phyloP scores from a whole-genome alignment of 1,140 invertebrate genomes.

The Drosophila miranda region DNA sequence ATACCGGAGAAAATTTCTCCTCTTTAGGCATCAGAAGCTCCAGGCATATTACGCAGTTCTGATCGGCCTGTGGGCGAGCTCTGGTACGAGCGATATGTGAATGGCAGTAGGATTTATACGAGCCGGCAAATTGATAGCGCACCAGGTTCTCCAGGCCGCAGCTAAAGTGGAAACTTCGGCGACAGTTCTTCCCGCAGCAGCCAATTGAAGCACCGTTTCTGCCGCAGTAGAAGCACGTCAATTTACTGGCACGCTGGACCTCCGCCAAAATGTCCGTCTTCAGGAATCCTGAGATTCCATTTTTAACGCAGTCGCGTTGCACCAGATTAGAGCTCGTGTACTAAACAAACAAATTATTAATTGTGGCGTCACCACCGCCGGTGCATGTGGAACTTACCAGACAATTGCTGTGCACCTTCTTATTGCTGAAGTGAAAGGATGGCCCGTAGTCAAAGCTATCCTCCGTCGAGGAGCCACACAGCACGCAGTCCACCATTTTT shows the following conservation, averaged over 20 bases:
- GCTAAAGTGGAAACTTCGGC: conserved; percentile 40
- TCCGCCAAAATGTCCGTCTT: conserved; percentile 38
- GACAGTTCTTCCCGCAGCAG: conserved; percentile 28
- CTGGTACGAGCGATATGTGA: conserved; percentile 4
- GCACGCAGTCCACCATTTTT: background rate
- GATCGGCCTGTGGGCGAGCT: background rate
- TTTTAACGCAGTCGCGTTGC: conserved; percentile 19
- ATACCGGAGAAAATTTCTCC: conserved; percentile 17
- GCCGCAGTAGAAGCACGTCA: conserved; percentile 42
- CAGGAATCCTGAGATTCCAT: conserved; percentile 33
- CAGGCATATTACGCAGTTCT: conserved; percentile 45
- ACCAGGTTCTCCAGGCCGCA: conserved; percentile 32
- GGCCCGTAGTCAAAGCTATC: background rate
- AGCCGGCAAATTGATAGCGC: conserved; percentile 30
- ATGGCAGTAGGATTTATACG: conserved; percentile 48
- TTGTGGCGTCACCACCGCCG: too few relatives aligned
- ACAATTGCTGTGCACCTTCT: conserved; percentile 44
- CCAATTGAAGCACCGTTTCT: conserved; percentile 42
- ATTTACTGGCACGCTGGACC: background rate
- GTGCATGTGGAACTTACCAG: conserved; percentile 28
- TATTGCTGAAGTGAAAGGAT: background rate
- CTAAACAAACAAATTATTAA: conserved; percentile 10
- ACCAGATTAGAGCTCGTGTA: conserved; percentile 55
- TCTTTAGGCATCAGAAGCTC: background rate
- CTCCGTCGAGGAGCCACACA: background rate